phyloP scores from a whole-genome alignment of 2,113 vertebrate genomes.

The Nothocercus nigrocapillus region DNA sequence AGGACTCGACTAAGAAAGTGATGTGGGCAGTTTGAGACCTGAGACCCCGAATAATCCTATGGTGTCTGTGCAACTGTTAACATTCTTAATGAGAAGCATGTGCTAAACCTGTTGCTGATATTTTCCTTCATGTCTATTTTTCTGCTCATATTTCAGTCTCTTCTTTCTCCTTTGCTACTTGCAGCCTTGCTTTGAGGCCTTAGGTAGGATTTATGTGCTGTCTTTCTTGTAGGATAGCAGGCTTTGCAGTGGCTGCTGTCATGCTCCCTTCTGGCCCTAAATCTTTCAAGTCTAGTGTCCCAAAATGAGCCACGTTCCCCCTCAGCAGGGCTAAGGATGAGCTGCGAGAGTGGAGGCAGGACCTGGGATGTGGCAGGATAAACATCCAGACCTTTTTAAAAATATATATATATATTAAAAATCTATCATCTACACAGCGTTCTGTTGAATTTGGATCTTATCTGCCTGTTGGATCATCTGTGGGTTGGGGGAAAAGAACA shows the following conservation, averaged over 20 bases:
- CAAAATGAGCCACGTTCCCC: background rate
- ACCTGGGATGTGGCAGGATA: background rate
- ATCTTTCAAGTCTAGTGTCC: background rate
- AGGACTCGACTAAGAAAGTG: background rate
- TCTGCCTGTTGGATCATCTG: background rate
- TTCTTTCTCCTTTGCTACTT: background rate
- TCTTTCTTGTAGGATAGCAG: background rate
- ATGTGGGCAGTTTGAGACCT: background rate
- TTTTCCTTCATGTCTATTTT: background rate
- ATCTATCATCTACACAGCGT: background rate
- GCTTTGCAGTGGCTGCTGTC: background rate
- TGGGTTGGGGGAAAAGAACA: background rate
- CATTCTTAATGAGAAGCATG: background rate
- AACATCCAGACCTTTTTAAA: background rate
- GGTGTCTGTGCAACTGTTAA: background rate
- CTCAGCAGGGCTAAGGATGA: background rate
- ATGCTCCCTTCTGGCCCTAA: background rate
- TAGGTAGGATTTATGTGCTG: background rate
- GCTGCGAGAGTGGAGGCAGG: background rate
- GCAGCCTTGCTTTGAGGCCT: background rate
- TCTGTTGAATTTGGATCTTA: background rate
- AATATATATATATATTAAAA: no score
- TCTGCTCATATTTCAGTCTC: background rate
- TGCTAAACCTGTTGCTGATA: background rate
- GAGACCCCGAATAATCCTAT: background rate